A percentile compares a stretch with the other conserved stretches of the same genome.
Conservation (phyloP, 2,797 vertebrate species). For the Diglossa cyanea region DNA sequence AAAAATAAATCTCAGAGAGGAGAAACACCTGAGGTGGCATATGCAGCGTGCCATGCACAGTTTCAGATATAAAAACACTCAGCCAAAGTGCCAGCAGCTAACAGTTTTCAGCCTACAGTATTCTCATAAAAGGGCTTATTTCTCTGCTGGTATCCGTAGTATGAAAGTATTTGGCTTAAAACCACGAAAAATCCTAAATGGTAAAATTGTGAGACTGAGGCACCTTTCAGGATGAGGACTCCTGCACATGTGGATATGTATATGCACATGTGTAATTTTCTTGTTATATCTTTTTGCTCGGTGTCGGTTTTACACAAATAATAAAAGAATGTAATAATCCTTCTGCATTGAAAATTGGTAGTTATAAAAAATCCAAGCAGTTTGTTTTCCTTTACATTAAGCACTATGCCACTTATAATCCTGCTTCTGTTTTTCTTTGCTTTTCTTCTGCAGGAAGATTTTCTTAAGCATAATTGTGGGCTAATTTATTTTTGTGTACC, state of each 20-base stretch:
- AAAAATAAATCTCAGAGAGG: neutral
- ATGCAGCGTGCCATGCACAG: accelerated
- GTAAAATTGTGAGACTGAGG: neutral
- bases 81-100: neutral
- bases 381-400: slow-evolving; percentile 51
- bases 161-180: neutral
- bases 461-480: slow-evolving; percentile 46
- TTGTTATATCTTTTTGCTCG: neutral
- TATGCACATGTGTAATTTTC: neutral
- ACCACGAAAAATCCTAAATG: neutral
- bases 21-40: neutral
- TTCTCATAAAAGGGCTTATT: neutral
- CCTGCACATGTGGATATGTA: neutral
- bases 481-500: slow-evolving; percentile 39
- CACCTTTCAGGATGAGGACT: neutral
- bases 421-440: slow-evolving; percentile 11
- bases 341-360: slow-evolving; percentile 27
- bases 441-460: slow-evolving; percentile 31
- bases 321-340: slow-evolving; percentile 1
- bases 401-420: neutral
- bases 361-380: slow-evolving; percentile 40
- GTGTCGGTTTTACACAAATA: neutral
- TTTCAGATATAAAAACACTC: neutral
- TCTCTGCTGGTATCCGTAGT: neutral
- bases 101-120: neutral